A percentile compares a stretch with the other conserved stretches of the same genome.
Evolutionary conservation across 1,140 invertebrate species (phyloP).

Genomic region (Homarus americanus): DNA sequence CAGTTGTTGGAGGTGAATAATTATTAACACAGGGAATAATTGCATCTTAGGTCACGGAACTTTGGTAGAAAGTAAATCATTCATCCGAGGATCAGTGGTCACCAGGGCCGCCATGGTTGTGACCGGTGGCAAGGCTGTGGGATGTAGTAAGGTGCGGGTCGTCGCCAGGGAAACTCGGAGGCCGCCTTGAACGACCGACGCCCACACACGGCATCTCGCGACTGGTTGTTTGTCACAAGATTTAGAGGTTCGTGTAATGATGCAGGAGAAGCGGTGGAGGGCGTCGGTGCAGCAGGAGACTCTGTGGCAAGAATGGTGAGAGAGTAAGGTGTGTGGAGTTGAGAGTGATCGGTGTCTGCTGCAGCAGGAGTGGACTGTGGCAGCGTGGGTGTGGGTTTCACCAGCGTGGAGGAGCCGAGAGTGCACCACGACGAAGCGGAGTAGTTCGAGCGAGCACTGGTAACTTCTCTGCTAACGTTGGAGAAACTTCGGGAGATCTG

Average conservation of each 20-base stretch:
- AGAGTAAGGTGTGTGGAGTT: background rate
- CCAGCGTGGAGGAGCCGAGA: background rate
- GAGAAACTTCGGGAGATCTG: background rate
- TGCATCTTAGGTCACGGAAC: too few relatives aligned
- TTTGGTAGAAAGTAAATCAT: too few relatives aligned
- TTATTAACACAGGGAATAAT: too few relatives aligned
- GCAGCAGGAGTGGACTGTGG: background rate
- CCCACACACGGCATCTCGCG: background rate
- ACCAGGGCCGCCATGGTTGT: background rate
- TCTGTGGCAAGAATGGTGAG: background rate
- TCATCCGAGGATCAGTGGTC: too few relatives aligned
- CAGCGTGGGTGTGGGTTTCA: background rate
- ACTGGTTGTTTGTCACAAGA: background rate
- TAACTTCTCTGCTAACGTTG: background rate
- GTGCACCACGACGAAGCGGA: background rate
- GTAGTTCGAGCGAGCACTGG: background rate
- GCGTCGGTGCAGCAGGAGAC: background rate
- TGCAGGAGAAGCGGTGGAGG: background rate
- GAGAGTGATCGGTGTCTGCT: background rate
- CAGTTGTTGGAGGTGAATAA: too few relatives aligned
- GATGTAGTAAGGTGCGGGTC: background rate
- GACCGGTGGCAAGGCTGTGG: background rate
- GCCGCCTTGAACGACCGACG: background rate
- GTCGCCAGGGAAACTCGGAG: background rate
- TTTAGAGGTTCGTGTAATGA: background rate